Conservation (phyloP, 2,797 vertebrate species). For the Sebastes matsubarae region DNA sequence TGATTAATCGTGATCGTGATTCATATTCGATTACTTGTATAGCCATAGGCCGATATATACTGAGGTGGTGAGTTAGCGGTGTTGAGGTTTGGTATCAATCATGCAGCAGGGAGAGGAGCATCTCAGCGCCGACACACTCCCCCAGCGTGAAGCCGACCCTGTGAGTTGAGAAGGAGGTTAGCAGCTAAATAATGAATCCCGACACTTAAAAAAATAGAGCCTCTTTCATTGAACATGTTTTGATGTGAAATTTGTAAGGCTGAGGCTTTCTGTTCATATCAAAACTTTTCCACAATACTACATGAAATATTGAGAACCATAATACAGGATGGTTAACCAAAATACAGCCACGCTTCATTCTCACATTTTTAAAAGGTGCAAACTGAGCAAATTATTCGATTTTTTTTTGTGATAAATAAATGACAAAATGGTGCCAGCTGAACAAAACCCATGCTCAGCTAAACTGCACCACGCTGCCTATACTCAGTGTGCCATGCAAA, state of each 20-base stretch:
- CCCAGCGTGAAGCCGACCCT: not conserved
- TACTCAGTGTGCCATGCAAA: conserved; percentile 13
- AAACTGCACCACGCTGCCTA: not conserved
- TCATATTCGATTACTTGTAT: rapidly evolving
- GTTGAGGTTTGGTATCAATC: not conserved
- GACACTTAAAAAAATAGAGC: not conserved
- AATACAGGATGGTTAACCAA: not conserved
- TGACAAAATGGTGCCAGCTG: not conserved
- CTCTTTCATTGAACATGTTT: not conserved
- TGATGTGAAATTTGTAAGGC: not conserved
- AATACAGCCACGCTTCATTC: not conserved
- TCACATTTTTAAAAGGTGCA: not conserved
- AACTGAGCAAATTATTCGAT: not conserved
- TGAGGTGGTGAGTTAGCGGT: not conserved
- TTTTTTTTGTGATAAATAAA: not conserved
- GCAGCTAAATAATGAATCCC: conserved; percentile 26
- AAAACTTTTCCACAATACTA: not conserved
- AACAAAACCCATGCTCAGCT: conserved; percentile 31
- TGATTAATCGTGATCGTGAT: no score
- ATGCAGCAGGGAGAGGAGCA: conserved; percentile 1
- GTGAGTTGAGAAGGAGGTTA: conserved; percentile 23
- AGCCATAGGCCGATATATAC: not conserved
- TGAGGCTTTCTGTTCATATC: not conserved
- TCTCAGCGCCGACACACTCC: not conserved
- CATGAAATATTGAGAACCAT: not conserved